Conservation (phyloP, 2,797 vertebrate genomes). For the Sebastes trivittatus region DNA sequence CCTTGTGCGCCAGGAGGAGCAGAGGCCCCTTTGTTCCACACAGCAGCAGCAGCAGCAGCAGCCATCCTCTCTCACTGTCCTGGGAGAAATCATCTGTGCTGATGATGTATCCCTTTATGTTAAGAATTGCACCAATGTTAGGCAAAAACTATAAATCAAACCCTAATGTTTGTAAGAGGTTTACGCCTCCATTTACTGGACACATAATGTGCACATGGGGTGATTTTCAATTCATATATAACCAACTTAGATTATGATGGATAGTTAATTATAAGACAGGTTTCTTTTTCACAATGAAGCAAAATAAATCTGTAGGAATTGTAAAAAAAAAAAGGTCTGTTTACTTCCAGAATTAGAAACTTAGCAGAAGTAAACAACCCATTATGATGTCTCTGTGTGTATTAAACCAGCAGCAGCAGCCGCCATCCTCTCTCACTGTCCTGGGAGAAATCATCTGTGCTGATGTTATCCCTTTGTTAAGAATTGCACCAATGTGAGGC, state of each 20-base stretch:
- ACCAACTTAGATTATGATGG: too few relatives aligned
- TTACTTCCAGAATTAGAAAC: background rate
- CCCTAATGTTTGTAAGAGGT: background rate
- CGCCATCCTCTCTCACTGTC: background rate
- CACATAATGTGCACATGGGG: background rate
- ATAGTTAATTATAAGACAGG: too few relatives aligned
- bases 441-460: background rate
- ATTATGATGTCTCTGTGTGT: background rate
- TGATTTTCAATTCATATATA: background rate
- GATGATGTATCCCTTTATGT: background rate
- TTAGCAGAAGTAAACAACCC: background rate
- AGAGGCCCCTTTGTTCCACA: slow-evolving; percentile 52
- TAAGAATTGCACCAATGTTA: background rate
- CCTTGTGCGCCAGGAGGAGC: slow-evolving; percentile 17
- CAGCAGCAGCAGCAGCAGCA: background rate
- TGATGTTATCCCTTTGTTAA: background rate
- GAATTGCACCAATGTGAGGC: slow-evolving; percentile 5
- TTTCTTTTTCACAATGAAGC: too few relatives aligned
- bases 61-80: background rate
- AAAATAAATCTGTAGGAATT: too few relatives aligned
- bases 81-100: background rate
- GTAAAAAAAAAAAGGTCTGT: background rate
- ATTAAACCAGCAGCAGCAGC: background rate
- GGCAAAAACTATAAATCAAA: background rate
- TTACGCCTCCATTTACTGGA: background rate